Evolutionary conservation across 1,140 invertebrate genomes (phyloP), one percentile per base, ranked within the genome.

Genomic region (Andricus grossulariae): DNA sequence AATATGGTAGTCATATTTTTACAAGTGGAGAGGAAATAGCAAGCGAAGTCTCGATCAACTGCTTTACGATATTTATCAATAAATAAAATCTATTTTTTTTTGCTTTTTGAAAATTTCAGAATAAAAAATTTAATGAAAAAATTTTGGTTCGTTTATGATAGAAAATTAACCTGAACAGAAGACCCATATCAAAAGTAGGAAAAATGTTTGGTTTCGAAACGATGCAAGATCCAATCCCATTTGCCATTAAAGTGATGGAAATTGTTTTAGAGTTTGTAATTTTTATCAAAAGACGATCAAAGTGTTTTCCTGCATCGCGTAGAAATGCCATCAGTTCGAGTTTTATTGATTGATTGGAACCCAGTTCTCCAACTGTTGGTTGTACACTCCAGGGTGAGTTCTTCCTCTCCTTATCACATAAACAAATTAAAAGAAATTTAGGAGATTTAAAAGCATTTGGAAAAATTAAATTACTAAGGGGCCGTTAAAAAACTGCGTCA

Each of bases 111-210:
- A 54, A 19, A 54, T 54, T 54, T 54, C 3, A 54, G 2, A 54
- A 15, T 3, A 0, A 21, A 12, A 13, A 10, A 21, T 32, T 32
- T 7, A 10, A 25, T 21, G 7, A 13, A 11, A 13, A 16, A 16
- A 2, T 4, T 5, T 0, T 45, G 51, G 0, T 0, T 49, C 1
- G 8, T 49, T 78, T 70, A 16, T 45, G 16, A 12, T 52, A 39
- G 45, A 71, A 16, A 57, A 39, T 75, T 82, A 1, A 89, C 89
- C 87, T 87, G 71, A 89, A 87, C 2, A 87, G 79, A 49, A 80
- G 54, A 5, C 92, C 92, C 72, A 91, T 85, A 55, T 92, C 83
- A 21, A 88, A 90, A n/a, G 77, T 75, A 0, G 92, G 92, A 71
- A 88, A 84, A 55, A 93, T 82, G 16, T 77, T 75, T 0, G 92